Percentiles rank a stretch among this genome's conserved stretches.
Conservation (phyloP, 2,113 vertebrate species). For the Delphinapterus leucas region DNA sequence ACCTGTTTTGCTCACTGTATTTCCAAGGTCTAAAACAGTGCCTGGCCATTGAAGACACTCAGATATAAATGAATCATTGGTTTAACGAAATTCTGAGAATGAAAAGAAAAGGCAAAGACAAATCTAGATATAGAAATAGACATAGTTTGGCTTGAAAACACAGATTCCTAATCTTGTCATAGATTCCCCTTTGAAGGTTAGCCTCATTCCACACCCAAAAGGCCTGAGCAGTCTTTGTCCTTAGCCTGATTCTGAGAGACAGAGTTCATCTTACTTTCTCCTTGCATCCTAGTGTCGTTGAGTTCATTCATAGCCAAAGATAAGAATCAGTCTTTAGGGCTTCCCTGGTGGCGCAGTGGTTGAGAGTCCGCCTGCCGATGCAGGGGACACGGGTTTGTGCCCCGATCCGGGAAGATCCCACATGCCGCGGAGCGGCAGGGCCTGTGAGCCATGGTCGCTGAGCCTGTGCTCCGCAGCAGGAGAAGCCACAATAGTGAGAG, state of each 20-base stretch:
- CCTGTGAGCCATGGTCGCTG: no score
- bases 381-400: no score
- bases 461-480: no score
- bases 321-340: not conserved
- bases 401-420: no score
- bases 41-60: not conserved
- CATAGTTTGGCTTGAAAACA: not conserved
- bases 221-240: not conserved
- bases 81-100: not conserved
- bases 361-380: no score
- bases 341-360: no score
- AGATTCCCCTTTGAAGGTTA: not conserved
- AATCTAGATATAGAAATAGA: not conserved
- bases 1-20: not conserved
- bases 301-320: not conserved
- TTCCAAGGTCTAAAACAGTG: not conserved
- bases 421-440: no score
- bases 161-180: not conserved
- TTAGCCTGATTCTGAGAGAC: not conserved
- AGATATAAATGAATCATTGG: not conserved
- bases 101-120: not conserved
- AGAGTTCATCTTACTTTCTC: not conserved
- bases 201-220: not conserved
- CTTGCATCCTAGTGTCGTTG: not conserved
- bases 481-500: no score